These are phyloP conservation scores for Dorcus parallelipipedus DNA, from an alignment of 2,888 invertebrate genomes.

Conservation along the genomic window DNA sequence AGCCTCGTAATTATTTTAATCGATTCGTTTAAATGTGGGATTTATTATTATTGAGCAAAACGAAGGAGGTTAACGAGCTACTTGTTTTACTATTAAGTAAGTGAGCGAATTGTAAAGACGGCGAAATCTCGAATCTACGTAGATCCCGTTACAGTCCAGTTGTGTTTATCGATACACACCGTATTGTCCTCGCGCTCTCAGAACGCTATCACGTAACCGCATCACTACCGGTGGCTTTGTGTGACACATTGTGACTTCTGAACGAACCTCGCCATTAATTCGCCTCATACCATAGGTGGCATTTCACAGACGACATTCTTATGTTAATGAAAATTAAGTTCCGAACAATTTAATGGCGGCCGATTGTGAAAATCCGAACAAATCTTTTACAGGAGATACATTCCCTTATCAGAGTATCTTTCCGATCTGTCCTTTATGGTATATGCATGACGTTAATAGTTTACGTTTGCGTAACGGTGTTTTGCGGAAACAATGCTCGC, in stretches of 20 bases:
- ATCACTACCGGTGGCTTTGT: conserved; percentile 15
- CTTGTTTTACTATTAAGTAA: neutral
- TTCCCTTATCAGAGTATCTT: neutral
- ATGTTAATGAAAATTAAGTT: conserved; percentile 23
- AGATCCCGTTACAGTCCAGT: neutral
- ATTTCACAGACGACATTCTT: conserved; percentile 14
- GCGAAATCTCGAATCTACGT: neutral
- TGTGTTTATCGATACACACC: conserved; percentile 1
- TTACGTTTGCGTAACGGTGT: neutral
- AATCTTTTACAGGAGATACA: conserved; percentile 5
- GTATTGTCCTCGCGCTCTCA: neutral
- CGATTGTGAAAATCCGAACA: conserved; percentile 15
- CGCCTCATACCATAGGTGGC: conserved; percentile 19
- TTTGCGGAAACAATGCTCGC: neutral
- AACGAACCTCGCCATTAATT: conserved; percentile 16
- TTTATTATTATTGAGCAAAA: no score
- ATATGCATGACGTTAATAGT: neutral
- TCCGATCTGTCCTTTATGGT: neutral
- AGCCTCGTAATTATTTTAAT: no score
- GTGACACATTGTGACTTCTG: conserved; percentile 17
- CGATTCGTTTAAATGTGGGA: no score
- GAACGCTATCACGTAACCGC: conserved; percentile 7
- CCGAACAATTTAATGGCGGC: conserved; percentile 8
- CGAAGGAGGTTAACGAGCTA: no score
- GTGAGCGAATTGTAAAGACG: neutral